These are phyloP conservation scores for Rhagologus leucostigma DNA, from an alignment of 2,113 vertebrate genomes.

Conservation along the genomic window DNA sequence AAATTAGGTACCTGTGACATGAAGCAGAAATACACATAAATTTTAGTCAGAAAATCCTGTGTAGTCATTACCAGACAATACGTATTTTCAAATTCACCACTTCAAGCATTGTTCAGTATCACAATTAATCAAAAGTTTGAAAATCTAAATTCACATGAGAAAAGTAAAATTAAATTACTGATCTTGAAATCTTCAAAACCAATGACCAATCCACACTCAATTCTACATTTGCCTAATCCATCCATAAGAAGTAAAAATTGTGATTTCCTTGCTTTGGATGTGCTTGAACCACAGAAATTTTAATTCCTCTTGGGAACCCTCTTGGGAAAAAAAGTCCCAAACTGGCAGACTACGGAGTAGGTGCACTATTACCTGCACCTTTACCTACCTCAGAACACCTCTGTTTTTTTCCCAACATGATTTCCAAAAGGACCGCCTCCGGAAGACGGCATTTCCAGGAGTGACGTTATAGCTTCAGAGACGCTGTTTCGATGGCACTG, in stretches of 20 bases:
- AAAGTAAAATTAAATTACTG: neutral
- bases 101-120: neutral
- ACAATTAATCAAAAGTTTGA: neutral
- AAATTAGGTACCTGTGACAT: neutral
- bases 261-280: neutral
- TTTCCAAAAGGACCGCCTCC: slow-evolving; percentile 80
- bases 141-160: neutral
- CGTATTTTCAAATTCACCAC: neutral
- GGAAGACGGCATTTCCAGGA: slow-evolving; percentile 78
- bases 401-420: slow-evolving; percentile 73
- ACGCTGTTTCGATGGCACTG: slow-evolving; percentile 69
- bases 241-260: neutral
- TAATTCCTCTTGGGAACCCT: slow-evolving; percentile 17
- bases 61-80: neutral
- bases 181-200: neutral
- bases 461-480: slow-evolving; percentile 74
- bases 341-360: slow-evolving; percentile 31
- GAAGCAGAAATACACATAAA: neutral
- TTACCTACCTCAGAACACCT: slow-evolving; percentile 77
- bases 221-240: neutral
- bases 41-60: neutral
- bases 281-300: neutral
- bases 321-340: slow-evolving; percentile 28
- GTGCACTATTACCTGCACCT: slow-evolving; percentile 60
- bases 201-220: neutral